phyloP scores from a whole-genome alignment of 2,113 vertebrate genomes.

The Cyanoliseus patagonus region DNA sequence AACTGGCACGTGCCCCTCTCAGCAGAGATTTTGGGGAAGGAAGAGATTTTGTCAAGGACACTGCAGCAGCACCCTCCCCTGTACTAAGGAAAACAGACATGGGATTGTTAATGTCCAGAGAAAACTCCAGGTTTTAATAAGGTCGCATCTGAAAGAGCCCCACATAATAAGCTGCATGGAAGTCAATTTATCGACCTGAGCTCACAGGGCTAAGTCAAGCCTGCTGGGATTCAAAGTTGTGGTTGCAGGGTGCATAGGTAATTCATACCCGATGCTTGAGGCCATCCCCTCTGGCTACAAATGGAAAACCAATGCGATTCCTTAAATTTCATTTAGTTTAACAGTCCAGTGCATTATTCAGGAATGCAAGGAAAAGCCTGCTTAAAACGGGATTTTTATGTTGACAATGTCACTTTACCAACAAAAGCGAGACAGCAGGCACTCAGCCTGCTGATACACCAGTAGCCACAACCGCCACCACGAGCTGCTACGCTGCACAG shows the following conservation, averaged over 20 bases:
- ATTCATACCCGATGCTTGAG: conserved; percentile 38
- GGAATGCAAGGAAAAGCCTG: not conserved
- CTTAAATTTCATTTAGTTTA: conserved; percentile 1
- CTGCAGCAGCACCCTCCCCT: not conserved
- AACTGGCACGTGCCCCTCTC: not conserved
- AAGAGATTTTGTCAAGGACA: conserved; percentile 8
- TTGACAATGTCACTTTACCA: conserved; percentile 35
- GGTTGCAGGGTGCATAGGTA: conserved; percentile 5
- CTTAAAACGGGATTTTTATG: not conserved
- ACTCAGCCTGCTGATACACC: conserved; percentile 65
- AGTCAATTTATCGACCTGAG: conserved; percentile 50
- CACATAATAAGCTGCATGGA: conserved; percentile 49
- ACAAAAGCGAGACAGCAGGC: conserved; percentile 60
- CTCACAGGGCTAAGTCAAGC: not conserved
- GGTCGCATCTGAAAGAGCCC: conserved; percentile 51
- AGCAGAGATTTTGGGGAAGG: not conserved
- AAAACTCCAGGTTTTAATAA: conserved; percentile 50
- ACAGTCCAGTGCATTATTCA: not conserved
- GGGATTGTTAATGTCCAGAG: not conserved
- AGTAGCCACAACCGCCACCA: conserved; percentile 39
- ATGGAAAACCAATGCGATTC: not conserved
- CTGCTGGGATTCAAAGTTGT: conserved; percentile 40
- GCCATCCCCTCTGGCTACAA: conserved; percentile 26
- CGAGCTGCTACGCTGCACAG: conserved; percentile 51
- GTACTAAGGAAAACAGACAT: not conserved